Evolutionary conservation across 1,140 invertebrate genomes (phyloP), one percentile per base, ranked within the genome.

Genomic region (Spodoptera frugiperda): DNA sequence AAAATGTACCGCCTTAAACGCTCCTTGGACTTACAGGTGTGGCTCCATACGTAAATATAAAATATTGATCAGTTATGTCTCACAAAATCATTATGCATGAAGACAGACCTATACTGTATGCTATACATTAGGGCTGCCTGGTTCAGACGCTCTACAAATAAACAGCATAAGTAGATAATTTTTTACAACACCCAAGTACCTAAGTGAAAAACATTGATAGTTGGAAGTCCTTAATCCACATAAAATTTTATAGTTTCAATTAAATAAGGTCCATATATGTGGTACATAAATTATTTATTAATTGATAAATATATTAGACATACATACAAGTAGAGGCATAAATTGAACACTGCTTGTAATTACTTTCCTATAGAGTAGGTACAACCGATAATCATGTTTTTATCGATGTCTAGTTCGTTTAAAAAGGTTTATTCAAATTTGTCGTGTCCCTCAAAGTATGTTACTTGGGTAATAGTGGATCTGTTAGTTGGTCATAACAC

Each of bases 1-100:
- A 87, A 85, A 89, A 85, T 85, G 85, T 70, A 79, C 89, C 88
- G 87, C 89, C 87, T 87, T 84, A 90, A 85, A 83, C 82, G 79
- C 87, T 87, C 79, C 85, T 86, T 76, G 76, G 74, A 83, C 46
- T 46, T 63, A 93, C 91, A 93, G 91, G 90, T 91, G 90, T 88
- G 87, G 81, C 82, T 86, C 65, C 53, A 39, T 75, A 65, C 30
- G 48, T 63, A 65, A 46, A 65, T 51, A 53, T 51, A 61, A 73
- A 61, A 73, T 48, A 73, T 48, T 61, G 54, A 6, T 48, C 54
- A 57, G 39, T 84, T 84, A 82, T 85, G 81, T 80, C 72, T 80
- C 76, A 78, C 77, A 75, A 71, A 79, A 72, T 73, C 71, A 72
- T 57, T 65, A 49, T 49, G 76, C 59, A 44, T 44, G 77, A 80